These are phyloP conservation scores for Salarias fasciatus DNA, from an alignment of 2,797 vertebrate genomes.

Conservation along the genomic window DNA sequence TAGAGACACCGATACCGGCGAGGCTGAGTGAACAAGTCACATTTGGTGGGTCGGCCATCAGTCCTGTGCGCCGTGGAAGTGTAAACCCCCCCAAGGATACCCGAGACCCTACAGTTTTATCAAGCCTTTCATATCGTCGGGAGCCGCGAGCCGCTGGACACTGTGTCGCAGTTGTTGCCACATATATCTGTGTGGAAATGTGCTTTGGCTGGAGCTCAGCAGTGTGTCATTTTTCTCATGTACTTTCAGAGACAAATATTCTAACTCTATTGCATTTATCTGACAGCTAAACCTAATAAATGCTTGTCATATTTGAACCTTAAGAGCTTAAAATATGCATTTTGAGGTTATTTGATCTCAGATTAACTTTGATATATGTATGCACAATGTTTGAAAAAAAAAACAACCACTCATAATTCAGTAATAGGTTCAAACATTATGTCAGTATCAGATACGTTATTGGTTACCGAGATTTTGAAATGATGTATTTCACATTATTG, in stretches of 20 bases:
- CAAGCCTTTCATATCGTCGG: constrained; percentile 44
- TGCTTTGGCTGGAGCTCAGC: neutral
- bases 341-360: no score
- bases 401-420: no score
- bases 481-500: no score
- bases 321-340: no score
- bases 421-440: no score
- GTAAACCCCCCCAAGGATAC: constrained; percentile 62
- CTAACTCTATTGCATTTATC: neutral
- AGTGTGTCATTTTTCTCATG: neutral
- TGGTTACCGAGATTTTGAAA: no score
- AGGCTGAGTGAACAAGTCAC: constrained; percentile 82
- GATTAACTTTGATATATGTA: no score
- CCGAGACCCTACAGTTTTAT: constrained; percentile 62
- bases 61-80: constrained; percentile 72
- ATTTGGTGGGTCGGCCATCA: constrained; percentile 76
- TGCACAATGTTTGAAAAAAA: no score
- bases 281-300: neutral
- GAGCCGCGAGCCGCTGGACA: constrained; percentile 8
- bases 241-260: neutral
- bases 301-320: no score
- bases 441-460: no score
- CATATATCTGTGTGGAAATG: constrained; percentile 1
- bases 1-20: constrained; percentile 76
- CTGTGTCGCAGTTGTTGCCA: neutral